Base-by-base conservation (phyloP, 1,140 invertebrate genomes). In the Drosophila sproati region DNA sequence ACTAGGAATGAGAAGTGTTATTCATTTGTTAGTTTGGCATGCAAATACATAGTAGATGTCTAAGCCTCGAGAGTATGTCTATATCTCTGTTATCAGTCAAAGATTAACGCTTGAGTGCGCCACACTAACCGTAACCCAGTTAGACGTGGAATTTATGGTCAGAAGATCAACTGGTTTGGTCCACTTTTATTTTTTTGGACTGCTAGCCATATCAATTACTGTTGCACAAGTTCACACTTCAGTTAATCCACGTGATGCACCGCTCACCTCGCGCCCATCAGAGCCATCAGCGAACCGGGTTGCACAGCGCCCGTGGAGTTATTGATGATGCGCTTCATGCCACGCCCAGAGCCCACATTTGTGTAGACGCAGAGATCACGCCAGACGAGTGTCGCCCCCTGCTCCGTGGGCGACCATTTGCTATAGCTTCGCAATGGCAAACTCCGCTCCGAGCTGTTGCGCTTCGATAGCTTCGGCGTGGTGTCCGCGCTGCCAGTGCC, bases 191-290 rank as follows among this genome's bases (percentile, higher is more conserved):
- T 20, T 20, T 20, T 50, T 41, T 32, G n/a, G 39, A n/a, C 48
- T 32, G n/a, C 41, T 50, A 20, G 34, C 29, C 29, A 29, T 77
- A 83, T 85, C 69, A 52, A 86, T 81, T 70, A 32, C 67, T 12
- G 5, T 32, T 57, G 28, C 6, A 43, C 52, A 55, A 45, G 28
- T 41, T 50, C 7, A 69, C 10, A 35, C 5, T 35, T 54, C 12
- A 45, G 35, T 29, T 45, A 37, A 20, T 20, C 20, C 20, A 37
- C 60, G 20, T 34, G 12, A 34, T n/a, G 3, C 39, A 4, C 10
- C 39, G 20, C 82, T 93, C 94, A 96, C 96, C 96, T 98, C 35
- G 97, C 95, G 68, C 98, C 98, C 95, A 99, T 97, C 60, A 99
- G 94, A 3, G 98, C 98, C 69, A 98, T 95, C 64, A 99, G 93